Evolutionary conservation across 1,140 invertebrate species (phyloP).

Genomic region (Propsilocerus akamusi): DNA sequence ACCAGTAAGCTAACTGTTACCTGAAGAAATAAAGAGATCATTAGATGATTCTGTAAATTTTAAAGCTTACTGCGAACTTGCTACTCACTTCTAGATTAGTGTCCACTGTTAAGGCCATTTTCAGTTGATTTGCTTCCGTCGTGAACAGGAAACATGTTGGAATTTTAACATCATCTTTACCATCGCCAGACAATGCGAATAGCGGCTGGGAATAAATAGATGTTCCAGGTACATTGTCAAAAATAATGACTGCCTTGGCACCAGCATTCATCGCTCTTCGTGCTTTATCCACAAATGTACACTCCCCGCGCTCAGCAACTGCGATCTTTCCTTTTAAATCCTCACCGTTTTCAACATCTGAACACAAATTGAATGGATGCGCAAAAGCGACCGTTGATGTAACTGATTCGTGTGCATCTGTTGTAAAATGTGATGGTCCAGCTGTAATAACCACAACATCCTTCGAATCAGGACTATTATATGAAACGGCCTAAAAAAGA

Average conservation of each 20-base stretch:
- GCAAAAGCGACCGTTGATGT: conserved; percentile 41
- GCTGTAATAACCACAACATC: conserved; percentile 35
- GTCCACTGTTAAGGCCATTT: not conserved
- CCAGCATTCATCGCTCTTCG: conserved; percentile 65
- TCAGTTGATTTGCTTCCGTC: conserved; percentile 33
- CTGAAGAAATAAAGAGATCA: not conserved
- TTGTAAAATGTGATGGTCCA: conserved; percentile 84
- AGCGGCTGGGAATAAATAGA: conserved; percentile 52
- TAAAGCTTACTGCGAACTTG: too few relatives aligned
- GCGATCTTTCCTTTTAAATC: conserved; percentile 56
- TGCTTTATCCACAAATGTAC: conserved; percentile 93
- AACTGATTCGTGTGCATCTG: conserved; percentile 41
- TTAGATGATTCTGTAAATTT: not conserved
- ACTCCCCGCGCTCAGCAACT: conserved; percentile 71
- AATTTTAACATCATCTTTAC: conserved; percentile 69
- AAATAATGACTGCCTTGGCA: conserved; percentile 64
- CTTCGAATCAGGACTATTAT: conserved; percentile 20
- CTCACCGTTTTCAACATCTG: conserved; percentile 31
- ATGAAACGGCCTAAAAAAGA: conserved; percentile 29
- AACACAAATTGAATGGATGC: conserved; percentile 46
- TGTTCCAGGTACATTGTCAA: conserved; percentile 62
- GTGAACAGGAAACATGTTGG: conserved; percentile 81
- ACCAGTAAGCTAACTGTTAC: not conserved
- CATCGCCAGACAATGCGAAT: conserved; percentile 94
- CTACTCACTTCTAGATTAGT: conserved; percentile 5